Percentiles rank a stretch among this genome's conserved stretches.
These are phyloP conservation scores for Parnassius orleans DNA, from an alignment of 2,888 invertebrate species.

Conservation along the genomic window DNA sequence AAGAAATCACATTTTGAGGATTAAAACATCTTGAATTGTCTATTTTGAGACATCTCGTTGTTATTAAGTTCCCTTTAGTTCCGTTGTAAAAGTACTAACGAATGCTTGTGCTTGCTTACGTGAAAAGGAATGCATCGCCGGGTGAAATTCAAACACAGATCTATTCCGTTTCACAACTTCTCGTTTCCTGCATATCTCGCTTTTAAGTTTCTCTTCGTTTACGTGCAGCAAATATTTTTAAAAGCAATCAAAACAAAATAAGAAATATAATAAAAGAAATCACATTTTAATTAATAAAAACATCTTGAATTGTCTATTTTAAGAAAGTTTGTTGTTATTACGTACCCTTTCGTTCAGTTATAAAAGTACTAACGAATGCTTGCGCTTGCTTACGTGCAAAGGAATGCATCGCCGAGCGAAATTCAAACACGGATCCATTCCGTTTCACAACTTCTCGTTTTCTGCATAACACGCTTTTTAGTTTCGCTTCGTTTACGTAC, in stretches of 20 bases:
- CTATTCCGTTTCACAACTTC: constrained; percentile 10
- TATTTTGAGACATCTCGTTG: too few species aligned
- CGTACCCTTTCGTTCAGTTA: background rate
- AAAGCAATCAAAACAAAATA: background rate
- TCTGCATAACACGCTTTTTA: constrained; percentile 10
- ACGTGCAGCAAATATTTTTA: constrained; percentile 7
- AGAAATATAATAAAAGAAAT: too few species aligned
- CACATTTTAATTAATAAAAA: too few species aligned
- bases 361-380: constrained; percentile 1
- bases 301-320: too few species aligned
- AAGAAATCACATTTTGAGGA: too few species aligned
- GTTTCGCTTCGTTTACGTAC: constrained; percentile 11
- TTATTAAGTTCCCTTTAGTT: background rate
- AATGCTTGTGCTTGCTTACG: constrained; percentile 1
- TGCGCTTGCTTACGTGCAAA: constrained; percentile 9
- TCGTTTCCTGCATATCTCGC: constrained; percentile 11
- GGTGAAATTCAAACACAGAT: constrained; percentile 6
- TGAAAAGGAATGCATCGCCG: constrained; percentile 14
- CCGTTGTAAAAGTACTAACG: background rate
- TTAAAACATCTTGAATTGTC: too few species aligned
- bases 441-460: constrained; percentile 13
- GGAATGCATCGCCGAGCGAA: constrained; percentile 10
- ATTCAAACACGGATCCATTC: constrained; percentile 6
- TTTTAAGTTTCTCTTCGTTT: constrained; percentile 11
- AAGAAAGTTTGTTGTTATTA: background rate